A percentile compares a stretch with the other conserved stretches of the same genome.
phyloP scores from a whole-genome alignment of 2,113 vertebrate genomes.

The Brevimyrus niger region DNA sequence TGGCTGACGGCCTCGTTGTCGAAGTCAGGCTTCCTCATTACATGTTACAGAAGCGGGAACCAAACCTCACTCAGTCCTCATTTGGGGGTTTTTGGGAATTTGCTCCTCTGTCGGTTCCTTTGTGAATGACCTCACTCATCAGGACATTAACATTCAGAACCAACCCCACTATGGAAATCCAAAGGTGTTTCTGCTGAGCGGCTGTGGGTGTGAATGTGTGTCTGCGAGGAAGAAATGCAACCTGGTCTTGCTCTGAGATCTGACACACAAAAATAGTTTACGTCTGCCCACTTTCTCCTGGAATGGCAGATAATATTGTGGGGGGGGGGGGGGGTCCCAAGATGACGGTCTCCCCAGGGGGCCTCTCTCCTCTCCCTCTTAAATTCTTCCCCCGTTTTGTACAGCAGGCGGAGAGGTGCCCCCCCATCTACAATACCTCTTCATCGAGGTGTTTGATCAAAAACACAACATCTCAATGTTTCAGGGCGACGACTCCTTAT shows the following conservation, averaged over 20 bases:
- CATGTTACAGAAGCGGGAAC: background rate
- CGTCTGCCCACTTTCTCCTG: background rate
- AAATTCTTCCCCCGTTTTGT: background rate
- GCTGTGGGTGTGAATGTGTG: background rate
- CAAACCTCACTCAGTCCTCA: too few relatives aligned
- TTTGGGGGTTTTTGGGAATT: too few relatives aligned
- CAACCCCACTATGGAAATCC: slow-evolving; percentile 44
- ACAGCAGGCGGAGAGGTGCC: background rate
- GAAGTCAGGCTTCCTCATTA: background rate
- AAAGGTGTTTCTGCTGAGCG: background rate
- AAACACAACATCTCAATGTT: background rate
- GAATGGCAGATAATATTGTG: background rate
- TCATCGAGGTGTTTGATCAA: background rate
- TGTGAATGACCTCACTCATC: background rate
- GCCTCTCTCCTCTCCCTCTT: too few relatives aligned
- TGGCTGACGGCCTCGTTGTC: too few relatives aligned
- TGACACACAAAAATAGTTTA: background rate
- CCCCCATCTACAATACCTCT: background rate
- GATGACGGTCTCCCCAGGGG: background rate
- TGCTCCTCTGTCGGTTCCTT: background rate
- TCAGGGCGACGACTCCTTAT: background rate
- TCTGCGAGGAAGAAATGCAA: background rate
- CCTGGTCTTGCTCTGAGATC: background rate
- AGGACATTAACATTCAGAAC: slow-evolving; percentile 34
- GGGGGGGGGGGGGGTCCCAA: background rate